phyloP scores from a whole-genome alignment of 2,888 invertebrate genomes.

The Allacma fusca region DNA sequence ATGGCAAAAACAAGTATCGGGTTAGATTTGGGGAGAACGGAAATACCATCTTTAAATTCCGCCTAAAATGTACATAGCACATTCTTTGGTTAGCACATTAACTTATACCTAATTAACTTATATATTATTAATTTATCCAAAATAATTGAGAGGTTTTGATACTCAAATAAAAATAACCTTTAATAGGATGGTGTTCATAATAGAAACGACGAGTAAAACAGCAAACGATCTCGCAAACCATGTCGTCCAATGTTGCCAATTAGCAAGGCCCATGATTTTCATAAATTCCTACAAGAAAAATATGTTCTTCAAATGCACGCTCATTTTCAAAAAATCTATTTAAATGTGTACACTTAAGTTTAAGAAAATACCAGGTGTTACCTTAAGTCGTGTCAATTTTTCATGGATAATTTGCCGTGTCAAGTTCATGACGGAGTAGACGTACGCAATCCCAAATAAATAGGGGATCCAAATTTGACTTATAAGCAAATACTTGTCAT shows the following conservation, averaged over 20 bases:
- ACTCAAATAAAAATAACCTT: conserved; percentile 34
- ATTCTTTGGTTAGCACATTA: no score
- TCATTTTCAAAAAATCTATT: background rate
- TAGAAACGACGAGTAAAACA: conserved; percentile 66
- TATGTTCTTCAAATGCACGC: no score
- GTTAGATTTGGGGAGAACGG: no score
- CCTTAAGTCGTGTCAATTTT: conserved; percentile 79
- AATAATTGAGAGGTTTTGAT: no score
- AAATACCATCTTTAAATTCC: no score
- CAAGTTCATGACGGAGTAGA: conserved; percentile 80
- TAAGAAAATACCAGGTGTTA: conserved; percentile 62
- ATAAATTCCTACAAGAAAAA: conserved; percentile 21
- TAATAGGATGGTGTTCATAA: conserved; percentile 57
- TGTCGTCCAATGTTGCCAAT: conserved; percentile 20
- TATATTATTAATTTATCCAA: no score
- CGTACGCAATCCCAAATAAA: conserved; percentile 66
- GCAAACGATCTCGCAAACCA: conserved; percentile 1
- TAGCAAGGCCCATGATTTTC: conserved; percentile 23
- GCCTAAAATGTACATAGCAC: no score
- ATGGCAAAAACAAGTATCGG: no score
- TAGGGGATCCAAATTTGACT: conserved; percentile 63
- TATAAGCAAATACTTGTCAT: conserved; percentile 68
- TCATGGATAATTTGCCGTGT: conserved; percentile 77
- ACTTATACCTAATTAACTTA: background rate
- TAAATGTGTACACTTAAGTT: background rate